These are phyloP conservation scores for Schizotus pectinicornis DNA, from an alignment of 2,888 invertebrate genomes.

Conservation along the genomic window DNA sequence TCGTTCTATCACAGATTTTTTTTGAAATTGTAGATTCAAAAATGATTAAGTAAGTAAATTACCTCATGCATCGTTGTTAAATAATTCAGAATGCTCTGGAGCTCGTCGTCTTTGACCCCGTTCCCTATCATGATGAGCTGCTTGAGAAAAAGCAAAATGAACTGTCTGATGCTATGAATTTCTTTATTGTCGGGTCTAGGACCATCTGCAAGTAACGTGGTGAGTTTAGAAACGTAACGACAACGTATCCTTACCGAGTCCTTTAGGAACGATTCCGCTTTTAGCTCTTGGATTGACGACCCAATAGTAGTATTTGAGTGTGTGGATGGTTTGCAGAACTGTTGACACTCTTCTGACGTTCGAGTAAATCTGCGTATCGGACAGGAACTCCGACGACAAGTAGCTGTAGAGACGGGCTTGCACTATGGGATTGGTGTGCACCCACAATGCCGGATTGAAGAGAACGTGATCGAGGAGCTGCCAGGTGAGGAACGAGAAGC, in stretches of 20 bases:
- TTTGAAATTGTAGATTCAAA: too few relatives aligned
- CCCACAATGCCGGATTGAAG: constrained; percentile 99
- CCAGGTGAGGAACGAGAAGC: constrained; percentile 88
- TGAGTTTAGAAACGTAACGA: background rate
- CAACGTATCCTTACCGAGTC: constrained; percentile 74
- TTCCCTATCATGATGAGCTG: constrained; percentile 96
- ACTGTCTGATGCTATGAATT: constrained; percentile 91
- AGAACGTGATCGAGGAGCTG: constrained; percentile 99
- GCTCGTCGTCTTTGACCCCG: constrained; percentile 97
- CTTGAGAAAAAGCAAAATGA: constrained; percentile 93
- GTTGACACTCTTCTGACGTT: constrained; percentile 96
- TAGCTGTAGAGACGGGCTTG: constrained; percentile 96
- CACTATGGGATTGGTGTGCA: constrained; percentile 95
- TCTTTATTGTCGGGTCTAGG: constrained; percentile 94
- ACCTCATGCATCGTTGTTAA: constrained; percentile 93
- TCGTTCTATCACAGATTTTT: constrained; percentile 70
- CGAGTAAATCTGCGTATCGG: constrained; percentile 96
- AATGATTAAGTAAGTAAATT: constrained; percentile 44
- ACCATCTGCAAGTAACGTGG: constrained; percentile 72
- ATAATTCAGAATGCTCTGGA: constrained; percentile 98
- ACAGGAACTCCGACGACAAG: constrained; percentile 97
- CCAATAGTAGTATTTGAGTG: constrained; percentile 99
- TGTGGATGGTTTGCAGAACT: constrained; percentile 97
- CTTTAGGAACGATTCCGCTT: constrained; percentile 95
- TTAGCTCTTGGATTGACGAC: constrained; percentile 93